These are phyloP conservation scores for Alosa sapidissima DNA, from an alignment of 2,797 vertebrate species.

Conservation along the genomic window DNA sequence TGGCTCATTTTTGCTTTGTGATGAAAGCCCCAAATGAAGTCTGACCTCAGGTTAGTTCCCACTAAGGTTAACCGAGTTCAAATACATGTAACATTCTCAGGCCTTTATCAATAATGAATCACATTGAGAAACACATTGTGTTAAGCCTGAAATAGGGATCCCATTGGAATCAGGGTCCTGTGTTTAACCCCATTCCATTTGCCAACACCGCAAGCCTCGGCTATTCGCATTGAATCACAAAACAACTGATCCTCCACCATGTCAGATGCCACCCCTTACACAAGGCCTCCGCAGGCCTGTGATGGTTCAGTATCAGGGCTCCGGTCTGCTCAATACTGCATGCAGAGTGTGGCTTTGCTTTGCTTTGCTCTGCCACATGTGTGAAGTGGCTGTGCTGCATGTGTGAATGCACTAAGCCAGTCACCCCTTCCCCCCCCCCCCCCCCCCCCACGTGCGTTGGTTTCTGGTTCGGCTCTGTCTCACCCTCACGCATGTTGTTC, in stretches of 20 bases:
- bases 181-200: background rate
- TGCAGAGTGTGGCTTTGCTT: background rate
- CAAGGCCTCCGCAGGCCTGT: background rate
- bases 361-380: background rate
- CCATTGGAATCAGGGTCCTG: background rate
- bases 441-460: no score
- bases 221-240: background rate
- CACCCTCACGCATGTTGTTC: slow-evolving; percentile 5
- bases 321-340: background rate
- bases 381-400: background rate
- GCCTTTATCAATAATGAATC: slow-evolving; percentile 28
- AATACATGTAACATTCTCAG: slow-evolving; percentile 10
- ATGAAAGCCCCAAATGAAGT: slow-evolving; percentile 2
- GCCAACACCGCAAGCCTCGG: background rate
- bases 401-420: background rate
- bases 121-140: background rate
- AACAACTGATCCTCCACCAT: background rate
- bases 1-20: background rate
- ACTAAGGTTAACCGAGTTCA: slow-evolving; percentile 25
- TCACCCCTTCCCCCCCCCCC: background rate
- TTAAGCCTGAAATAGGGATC: slow-evolving; percentile 4
- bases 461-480: background rate
- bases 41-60: slow-evolving; percentile 20
- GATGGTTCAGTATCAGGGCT: background rate
- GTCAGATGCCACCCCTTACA: background rate